Conservation (phyloP, 2,797 vertebrate species). For the Parambassis ranga region DNA sequence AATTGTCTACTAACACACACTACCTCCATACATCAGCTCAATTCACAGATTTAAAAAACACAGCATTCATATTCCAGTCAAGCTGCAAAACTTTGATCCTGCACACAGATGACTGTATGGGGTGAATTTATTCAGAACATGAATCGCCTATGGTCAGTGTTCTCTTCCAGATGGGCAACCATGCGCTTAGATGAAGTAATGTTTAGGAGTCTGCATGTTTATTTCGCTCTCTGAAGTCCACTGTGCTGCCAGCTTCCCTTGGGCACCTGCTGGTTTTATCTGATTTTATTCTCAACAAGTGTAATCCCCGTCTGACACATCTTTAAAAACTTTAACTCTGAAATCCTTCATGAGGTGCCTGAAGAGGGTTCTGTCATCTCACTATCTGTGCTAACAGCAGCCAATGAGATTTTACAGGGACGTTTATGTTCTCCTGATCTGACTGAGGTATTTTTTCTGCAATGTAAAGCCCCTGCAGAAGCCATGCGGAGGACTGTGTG, state of each 20-base stretch:
- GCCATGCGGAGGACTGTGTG: constrained; percentile 18
- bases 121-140: constrained; percentile 37
- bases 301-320: constrained; percentile 26
- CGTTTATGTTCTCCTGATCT: constrained; percentile 46
- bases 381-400: background rate
- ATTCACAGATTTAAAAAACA: background rate
- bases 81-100: constrained; percentile 2
- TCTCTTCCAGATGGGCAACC: constrained; percentile 38
- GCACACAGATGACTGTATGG: background rate
- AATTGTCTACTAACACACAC: too few species aligned
- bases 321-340: constrained; percentile 48
- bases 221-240: constrained; percentile 19
- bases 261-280: constrained; percentile 19
- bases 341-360: constrained; percentile 53
- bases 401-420: constrained; percentile 43
- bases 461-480: constrained; percentile 35
- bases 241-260: background rate
- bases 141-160: constrained; percentile 20
- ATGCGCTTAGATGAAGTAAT: constrained; percentile 2
- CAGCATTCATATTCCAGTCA: background rate
- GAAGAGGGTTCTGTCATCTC: constrained; percentile 43
- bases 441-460: constrained; percentile 26
- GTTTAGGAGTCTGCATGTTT: constrained; percentile 30
- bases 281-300: constrained; percentile 51
- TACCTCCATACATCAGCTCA: background rate